Evolutionary conservation across 2,888 invertebrate genomes (phyloP), one percentile per base, ranked within the genome.

Genomic region (Leptinotarsa haldemani): DNA sequence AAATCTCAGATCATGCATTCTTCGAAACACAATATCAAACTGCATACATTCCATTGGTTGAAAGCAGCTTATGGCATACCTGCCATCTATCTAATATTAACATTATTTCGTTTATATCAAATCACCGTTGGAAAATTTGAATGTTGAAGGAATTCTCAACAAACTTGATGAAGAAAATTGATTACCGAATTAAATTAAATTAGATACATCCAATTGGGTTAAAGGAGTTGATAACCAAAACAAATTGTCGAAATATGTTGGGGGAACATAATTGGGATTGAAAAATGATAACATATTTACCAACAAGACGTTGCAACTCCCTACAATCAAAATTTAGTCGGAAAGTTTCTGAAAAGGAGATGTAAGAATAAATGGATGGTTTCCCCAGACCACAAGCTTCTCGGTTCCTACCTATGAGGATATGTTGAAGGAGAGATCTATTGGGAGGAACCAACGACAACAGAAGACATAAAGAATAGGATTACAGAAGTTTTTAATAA

Each of bases 401-500:
- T 65, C 16, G 4, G 40, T 65, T 40, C 40, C 15, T 65, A 65
- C 40, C 7, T 20, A 4, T 65, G 16, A 40, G 65, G 16, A 65
- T 65, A 65, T 65, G 7, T 40, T 65, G 0, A 65, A 65, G 65
- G 25, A 15, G 65, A 65, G 1, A 13, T 40, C 65, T 65, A n/a
- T 20, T n/a, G n/a, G 4, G 65, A 46, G 46, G 13, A 25, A 65
- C 65, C 20, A 65, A 65, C 65, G 46, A 40, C 46, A 65, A 15
- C 65, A 65, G 65, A 40, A 65, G 2, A 40, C 65, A 65, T 47
- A 1, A 65, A 65, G 46, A 65, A 46, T 65, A 5, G 40, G 47
- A 46, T 46, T 65, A 65, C 7, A 46, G 30, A 65, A 65, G 46
- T 65, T 65, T 40, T 40, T 25, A 3, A 48, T 48, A 30, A 2